These are phyloP conservation scores for Nasonia giraulti DNA, from an alignment of 1,140 invertebrate species.

Conservation along the genomic window DNA sequence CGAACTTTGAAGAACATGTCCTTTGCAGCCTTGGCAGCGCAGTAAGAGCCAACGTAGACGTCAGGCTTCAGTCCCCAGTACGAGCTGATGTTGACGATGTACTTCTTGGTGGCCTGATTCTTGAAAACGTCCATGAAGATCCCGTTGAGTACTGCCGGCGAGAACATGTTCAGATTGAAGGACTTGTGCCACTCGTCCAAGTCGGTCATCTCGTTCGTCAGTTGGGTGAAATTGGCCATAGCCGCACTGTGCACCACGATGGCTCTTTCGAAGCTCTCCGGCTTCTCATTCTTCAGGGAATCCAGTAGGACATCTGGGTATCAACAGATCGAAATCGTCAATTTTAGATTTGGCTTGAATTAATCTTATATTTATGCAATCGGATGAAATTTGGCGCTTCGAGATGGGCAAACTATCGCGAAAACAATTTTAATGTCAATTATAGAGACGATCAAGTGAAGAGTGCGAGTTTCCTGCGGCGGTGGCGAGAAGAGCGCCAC, in stretches of 20 bases:
- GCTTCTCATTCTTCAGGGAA: slow-evolving; percentile 65
- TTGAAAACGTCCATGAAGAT: slow-evolving; percentile 81
- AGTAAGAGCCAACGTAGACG: slow-evolving; percentile 86
- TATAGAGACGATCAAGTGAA: no score
- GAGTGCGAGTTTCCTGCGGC: no score
- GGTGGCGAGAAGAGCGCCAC: no score
- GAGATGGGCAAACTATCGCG: no score
- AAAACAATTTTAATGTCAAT: no score
- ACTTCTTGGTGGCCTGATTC: slow-evolving; percentile 68
- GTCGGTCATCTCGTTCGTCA: slow-evolving; percentile 77
- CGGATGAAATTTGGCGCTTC: no score
- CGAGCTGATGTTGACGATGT: slow-evolving; percentile 92
- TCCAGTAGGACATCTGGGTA: slow-evolving; percentile 70
- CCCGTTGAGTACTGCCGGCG: slow-evolving; percentile 84
- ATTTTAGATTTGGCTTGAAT: no score
- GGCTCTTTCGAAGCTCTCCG: slow-evolving; percentile 78
- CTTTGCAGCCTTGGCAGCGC: slow-evolving; percentile 90
- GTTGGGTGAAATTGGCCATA: slow-evolving; percentile 82
- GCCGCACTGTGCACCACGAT: slow-evolving; percentile 94
- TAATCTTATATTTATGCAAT: no score
- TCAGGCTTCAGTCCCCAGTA: slow-evolving; percentile 85
- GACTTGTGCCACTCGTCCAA: slow-evolving; percentile 79
- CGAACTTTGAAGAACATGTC: slow-evolving; percentile 91
- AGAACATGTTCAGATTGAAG: slow-evolving; percentile 87
- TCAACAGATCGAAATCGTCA: not conserved